A percentile compares a stretch with the other conserved stretches of the same genome.
Evolutionary conservation across 2,888 invertebrate species (phyloP).

Genomic region (Ophion costatus): DNA sequence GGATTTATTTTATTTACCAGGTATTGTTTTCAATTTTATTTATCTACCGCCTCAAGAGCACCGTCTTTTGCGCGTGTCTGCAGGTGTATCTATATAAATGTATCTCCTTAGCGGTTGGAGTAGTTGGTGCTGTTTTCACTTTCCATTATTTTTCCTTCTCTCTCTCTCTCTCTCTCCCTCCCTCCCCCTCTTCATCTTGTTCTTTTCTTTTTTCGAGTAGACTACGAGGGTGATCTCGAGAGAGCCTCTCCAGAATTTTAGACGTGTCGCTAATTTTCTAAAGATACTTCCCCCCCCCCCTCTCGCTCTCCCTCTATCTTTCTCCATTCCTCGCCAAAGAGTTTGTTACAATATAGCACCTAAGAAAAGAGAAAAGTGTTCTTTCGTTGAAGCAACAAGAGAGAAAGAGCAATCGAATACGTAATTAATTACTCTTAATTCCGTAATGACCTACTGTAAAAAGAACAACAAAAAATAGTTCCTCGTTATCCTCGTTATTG

Average conservation of each 20-base stretch:
- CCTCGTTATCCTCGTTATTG: too few species aligned
- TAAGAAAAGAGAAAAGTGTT: slow-evolving; percentile 27
- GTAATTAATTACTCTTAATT: too few species aligned
- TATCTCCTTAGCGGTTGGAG: not conserved
- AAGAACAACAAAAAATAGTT: not conserved
- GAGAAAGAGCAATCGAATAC: not conserved
- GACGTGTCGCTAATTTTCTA: slow-evolving; percentile 63
- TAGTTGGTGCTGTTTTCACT: not conserved
- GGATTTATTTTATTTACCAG: not conserved
- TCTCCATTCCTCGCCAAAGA: not conserved
- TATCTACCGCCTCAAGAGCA: not conserved
- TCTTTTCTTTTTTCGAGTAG: slow-evolving; percentile 21
- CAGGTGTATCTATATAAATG: not conserved
- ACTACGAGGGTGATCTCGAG: slow-evolving; percentile 45
- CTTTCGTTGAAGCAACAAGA: not conserved
- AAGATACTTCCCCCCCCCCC: slow-evolving; percentile 42
- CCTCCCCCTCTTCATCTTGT: not conserved
- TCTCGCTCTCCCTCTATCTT: not conserved
- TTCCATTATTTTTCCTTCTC: slow-evolving; percentile 1
- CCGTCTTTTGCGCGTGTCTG: too few species aligned
- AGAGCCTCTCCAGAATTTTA: slow-evolving; percentile 28
- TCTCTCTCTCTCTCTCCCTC: slow-evolving; percentile 3
- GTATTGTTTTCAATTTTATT: not conserved
- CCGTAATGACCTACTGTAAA: too few species aligned
- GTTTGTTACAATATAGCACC: slow-evolving; percentile 3